phyloP scores from a whole-genome alignment of 2,888 invertebrate genomes.

The Ochropleura plecta region DNA sequence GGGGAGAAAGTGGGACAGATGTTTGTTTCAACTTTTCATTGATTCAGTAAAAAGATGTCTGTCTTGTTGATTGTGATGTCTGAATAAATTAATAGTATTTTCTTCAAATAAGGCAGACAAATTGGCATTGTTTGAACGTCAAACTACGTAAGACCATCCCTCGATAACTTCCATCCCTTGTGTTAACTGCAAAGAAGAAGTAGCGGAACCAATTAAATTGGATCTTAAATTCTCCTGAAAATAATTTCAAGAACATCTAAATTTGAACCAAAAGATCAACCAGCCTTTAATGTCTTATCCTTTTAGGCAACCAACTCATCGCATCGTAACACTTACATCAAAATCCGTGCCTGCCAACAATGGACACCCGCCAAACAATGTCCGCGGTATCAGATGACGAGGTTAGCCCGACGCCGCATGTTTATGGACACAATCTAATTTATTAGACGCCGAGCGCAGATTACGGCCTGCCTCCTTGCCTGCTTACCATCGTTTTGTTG shows the following conservation, averaged over 20 bases:
- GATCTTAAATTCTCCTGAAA: not conserved
- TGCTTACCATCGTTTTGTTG: constrained; percentile 72
- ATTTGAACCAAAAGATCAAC: not conserved
- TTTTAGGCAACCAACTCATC: not conserved
- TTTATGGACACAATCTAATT: constrained; percentile 84
- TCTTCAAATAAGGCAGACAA: too few relatives aligned
- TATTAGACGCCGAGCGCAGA: constrained; percentile 79
- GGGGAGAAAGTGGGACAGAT: not conserved
- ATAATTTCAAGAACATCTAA: not conserved
- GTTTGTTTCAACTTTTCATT: not conserved
- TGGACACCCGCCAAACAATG: constrained; percentile 72
- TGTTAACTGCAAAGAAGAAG: not conserved
- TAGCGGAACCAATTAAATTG: not conserved
- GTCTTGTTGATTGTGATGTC: not conserved
- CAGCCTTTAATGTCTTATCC: not conserved
- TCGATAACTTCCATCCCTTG: too few relatives aligned
- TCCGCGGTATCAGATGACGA: constrained; percentile 84
- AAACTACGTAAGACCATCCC: too few relatives aligned
- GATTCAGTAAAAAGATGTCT: too few relatives aligned
- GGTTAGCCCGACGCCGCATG: constrained; percentile 78
- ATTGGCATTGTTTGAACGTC: too few relatives aligned
- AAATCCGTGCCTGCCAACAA: constrained; percentile 54
- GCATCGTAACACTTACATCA: not conserved
- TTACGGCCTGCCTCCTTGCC: constrained; percentile 69
- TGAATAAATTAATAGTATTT: too few relatives aligned